A percentile compares a stretch with the other conserved stretches of the same genome.
Conservation (phyloP, 2,113 vertebrate genomes). For the Gila orcuttii region DNA sequence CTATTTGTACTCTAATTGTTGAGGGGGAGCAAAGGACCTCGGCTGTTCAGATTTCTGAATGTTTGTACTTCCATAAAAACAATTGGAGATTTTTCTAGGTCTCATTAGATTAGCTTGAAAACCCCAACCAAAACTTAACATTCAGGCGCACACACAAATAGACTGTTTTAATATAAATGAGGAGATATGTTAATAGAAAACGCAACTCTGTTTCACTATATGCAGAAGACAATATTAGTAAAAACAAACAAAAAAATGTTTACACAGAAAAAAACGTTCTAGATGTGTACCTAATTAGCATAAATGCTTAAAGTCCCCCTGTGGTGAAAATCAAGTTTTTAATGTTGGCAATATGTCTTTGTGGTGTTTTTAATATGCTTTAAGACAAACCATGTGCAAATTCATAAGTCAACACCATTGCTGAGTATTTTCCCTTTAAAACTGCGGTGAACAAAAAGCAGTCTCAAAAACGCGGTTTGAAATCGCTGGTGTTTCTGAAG, state of each 20-base stretch:
- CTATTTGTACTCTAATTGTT: constrained; percentile 52
- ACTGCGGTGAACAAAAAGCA: no score
- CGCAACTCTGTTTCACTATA: not conserved
- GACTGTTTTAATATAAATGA: constrained; percentile 14
- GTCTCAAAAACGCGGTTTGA: no score
- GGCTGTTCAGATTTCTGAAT: constrained; percentile 22
- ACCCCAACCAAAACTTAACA: not conserved
- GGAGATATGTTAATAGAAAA: not conserved
- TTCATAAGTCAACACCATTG: no score
- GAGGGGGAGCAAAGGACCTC: not conserved
- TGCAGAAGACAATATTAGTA: not conserved
- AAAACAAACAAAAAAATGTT: not conserved
- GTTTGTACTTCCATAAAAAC: constrained; percentile 34
- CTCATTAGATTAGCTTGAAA: constrained; percentile 22
- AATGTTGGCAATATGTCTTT: no score
- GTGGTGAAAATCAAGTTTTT: no score
- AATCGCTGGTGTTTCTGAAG: no score
- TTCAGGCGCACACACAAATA: not conserved
- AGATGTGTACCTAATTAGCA: not conserved
- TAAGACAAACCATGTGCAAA: no score
- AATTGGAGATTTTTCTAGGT: constrained; percentile 26
- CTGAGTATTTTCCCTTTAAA: no score
- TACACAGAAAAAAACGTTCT: not conserved
- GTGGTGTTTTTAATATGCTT: no score
- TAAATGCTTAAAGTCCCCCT: no score